A percentile compares a stretch with the other conserved stretches of the same genome.
Conservation (phyloP, 2,113 vertebrate genomes). For the Menura novaehollandiae region DNA sequence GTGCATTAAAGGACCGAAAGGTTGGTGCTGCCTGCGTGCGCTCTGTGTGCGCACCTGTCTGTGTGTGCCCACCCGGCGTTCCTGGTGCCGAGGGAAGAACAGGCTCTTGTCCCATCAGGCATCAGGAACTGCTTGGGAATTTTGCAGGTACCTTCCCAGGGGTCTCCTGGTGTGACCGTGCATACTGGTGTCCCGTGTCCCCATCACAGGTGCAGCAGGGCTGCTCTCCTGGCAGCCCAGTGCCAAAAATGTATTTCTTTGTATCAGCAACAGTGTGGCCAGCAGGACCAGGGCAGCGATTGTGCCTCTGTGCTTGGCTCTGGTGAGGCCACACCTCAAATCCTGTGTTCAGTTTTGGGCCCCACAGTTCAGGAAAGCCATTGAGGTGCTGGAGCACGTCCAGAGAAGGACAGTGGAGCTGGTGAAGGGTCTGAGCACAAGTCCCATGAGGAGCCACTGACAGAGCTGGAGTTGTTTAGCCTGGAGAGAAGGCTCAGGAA, state of each 20-base stretch:
- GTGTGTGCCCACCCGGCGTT: neutral
- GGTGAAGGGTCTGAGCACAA: neutral
- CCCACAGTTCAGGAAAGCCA: neutral
- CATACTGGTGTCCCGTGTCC: fast-evolving
- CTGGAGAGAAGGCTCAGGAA: neutral
- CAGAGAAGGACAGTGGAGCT: neutral
- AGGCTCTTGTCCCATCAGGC: fast-evolving
- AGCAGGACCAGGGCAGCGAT: neutral
- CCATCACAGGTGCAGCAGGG: neutral
- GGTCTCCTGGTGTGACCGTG: neutral
- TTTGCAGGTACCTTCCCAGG: neutral
- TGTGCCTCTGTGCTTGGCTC: neutral
- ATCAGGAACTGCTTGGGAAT: neutral
- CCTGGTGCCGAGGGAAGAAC: neutral
- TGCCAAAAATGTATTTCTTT: neutral
- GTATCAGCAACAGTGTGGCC: neutral
- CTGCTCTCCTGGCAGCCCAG: neutral
- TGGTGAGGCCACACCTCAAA: neutral
- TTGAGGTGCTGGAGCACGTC: fast-evolving
- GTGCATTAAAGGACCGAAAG: fast-evolving
- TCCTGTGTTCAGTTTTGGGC: neutral
- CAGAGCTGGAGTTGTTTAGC: neutral
- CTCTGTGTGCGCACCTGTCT: neutral
- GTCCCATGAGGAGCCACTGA: neutral
- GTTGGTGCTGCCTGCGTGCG: neutral